phyloP scores from a whole-genome alignment of 2,888 invertebrate species.

The Tolmerus cingulatus region DNA sequence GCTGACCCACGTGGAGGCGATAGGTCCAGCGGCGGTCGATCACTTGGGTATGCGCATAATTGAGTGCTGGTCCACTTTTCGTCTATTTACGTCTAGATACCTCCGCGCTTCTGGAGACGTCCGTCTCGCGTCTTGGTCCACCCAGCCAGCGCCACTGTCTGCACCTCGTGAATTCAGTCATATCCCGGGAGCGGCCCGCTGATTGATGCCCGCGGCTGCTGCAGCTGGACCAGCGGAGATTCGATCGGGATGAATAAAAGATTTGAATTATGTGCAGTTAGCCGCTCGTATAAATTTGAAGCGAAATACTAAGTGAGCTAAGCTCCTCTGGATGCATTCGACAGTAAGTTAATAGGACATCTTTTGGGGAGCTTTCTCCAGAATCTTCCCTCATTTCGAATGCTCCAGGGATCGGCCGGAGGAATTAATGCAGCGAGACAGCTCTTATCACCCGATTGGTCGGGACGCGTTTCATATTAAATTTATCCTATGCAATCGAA shows the following conservation, averaged over 20 bases:
- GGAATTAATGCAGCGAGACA: conserved; percentile 11
- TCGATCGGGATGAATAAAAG: conserved; percentile 5
- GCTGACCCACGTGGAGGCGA: conserved; percentile 21
- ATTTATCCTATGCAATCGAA: not conserved
- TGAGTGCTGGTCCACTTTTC: conserved; percentile 17
- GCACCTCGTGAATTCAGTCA: conserved; percentile 4
- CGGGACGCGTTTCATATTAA: not conserved
- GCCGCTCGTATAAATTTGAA: conserved; percentile 6
- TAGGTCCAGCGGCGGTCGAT: not conserved
- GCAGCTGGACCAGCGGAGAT: not conserved
- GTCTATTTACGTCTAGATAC: conserved; percentile 3
- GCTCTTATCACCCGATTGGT: not conserved
- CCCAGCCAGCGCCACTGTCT: not conserved
- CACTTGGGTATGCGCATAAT: conserved; percentile 21
- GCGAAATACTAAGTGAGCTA: not conserved
- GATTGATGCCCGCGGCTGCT: conserved; percentile 1
- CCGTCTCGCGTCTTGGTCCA: not conserved
- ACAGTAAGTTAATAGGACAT: not conserved
- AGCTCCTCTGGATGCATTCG: not conserved
- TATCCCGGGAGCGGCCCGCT: not conserved
- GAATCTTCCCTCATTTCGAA: not conserved
- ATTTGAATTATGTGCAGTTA: conserved; percentile 35
- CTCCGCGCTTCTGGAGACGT: not conserved
- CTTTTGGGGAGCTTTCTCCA: not conserved
- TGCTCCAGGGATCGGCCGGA: not conserved